Conservation (phyloP, 2,113 vertebrate genomes). For the Sceloporus undulatus region DNA sequence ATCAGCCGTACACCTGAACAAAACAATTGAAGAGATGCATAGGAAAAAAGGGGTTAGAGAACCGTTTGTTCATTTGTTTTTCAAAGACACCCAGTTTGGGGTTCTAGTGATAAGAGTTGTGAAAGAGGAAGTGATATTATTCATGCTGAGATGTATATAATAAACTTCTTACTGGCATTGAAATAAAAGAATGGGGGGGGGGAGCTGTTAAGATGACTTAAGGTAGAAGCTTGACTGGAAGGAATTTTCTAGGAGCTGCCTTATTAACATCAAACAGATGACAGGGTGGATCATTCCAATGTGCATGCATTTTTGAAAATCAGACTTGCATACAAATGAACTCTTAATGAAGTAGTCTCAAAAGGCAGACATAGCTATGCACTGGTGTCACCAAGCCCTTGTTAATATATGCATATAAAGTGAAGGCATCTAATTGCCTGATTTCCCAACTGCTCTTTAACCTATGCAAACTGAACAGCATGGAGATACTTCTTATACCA, state of each 20-base stretch:
- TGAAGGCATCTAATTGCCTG: conserved; percentile 41
- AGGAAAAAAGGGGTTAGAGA: conserved; percentile 22
- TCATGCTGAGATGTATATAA: conserved; percentile 53
- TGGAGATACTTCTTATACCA: not conserved
- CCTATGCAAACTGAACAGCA: conserved; percentile 14
- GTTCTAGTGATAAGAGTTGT: conserved; percentile 44
- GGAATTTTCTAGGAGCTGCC: conserved; percentile 63
- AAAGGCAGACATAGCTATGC: conserved; percentile 71
- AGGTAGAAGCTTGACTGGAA: conserved; percentile 58
- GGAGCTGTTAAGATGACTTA: conserved; percentile 63
- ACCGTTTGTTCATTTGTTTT: conserved; percentile 18
- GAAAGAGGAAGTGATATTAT: conserved; percentile 52
- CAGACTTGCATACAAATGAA: conserved; percentile 68
- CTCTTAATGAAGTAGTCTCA: conserved; percentile 63
- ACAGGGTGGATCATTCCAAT: conserved; percentile 68
- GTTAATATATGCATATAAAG: conserved; percentile 34
- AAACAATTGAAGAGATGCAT: conserved; percentile 4
- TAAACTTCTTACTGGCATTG: conserved; percentile 50
- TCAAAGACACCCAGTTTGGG: not conserved
- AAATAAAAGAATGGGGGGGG: conserved; percentile 55
- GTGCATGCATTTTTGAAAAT: conserved; percentile 63
- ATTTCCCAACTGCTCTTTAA: conserved; percentile 63
- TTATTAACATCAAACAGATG: conserved; percentile 71
- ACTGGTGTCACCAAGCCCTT: conserved; percentile 58
- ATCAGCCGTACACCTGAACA: not conserved